Base-by-base conservation (phyloP, 2,888 invertebrate species). In the Epistrophe grossulariae region DNA sequence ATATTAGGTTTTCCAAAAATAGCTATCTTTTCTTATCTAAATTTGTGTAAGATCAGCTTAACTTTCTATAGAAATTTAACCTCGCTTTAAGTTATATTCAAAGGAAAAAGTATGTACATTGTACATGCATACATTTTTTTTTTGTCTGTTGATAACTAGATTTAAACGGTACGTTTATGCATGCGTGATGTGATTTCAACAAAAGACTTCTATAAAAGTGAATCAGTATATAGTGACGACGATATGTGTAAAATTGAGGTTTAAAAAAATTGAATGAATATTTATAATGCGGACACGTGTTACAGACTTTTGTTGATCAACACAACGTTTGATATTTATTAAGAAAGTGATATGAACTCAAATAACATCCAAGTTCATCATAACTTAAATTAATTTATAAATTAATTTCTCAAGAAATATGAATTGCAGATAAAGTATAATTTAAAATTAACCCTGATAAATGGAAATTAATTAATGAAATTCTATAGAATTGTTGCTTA, bases 51-150 rank as follows among this genome's bases (percentile, higher is more conserved):
- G 13, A 24, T 24, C 2, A 24, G 4, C 35, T 62, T 1, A 24
- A 43, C 43, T 62, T 62, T 40, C 43, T 24, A 15, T 62, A 8
- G 15, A 15, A 55, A 62, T 15, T 1, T n/a, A 38, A 13, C 62
- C 62, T 62, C n/a, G 62, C 15, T 62, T 43, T 40, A 62, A 40
- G 15, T 62, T 24, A 17, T 17, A 17, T 57, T 31, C n/a, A 57
- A 31, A 57, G 7, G 2, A 52, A 48, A 10, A 48, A 48, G 9
- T 9, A 35, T 0, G 9, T 48, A 48, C 15, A 43, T 40, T 40
- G 11, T 24, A 24, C 24, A 3, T 24, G 3, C 24, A 24, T 24
- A 24, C 24, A 24, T 24, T 24, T 24, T 24, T 24, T 24, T 24
- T 24, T 1, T 24, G 24, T 24, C n/a, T n/a, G n/a, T n/a, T n/a